Evolutionary conservation across 2,888 invertebrate genomes (phyloP), one percentile per base, ranked within the genome.

Genomic region (Drosophila anomalipes): DNA sequence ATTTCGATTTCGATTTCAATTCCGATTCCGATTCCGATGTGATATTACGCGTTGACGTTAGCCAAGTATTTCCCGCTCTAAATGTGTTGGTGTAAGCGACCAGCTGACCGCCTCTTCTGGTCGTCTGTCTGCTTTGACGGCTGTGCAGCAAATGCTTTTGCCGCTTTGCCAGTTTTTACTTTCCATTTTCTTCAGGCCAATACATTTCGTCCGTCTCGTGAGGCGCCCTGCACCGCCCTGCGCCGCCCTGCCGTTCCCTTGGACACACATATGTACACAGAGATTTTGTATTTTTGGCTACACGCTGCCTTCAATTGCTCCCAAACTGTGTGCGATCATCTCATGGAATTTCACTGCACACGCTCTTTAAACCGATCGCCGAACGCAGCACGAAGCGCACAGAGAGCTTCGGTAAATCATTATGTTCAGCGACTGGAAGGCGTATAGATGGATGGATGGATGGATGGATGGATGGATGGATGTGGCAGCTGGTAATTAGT

Each of bases 61-160:
- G 4, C 33, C 9, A 35, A 63, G 33, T 57, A 39, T 56, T 51
- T 49, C 54, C 56, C 66, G 56, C n/a, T 47, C 22, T 32, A 35
- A 32, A 16, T 47, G 47, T 14, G 9, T 30, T 61, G 10, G 28
- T 51, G 39, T 44, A 41, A 53, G n/a, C 64, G 49, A 56, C 60
- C 56, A 69, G 52, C 52, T 59, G 63, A 47, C 39, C 51, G 75
- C 37, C 52, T 53, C 41, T 47, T 59, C n/a, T 47, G 65, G 54
- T 80, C 88, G 90, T 89, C 86, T 84, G 88, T 74, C 78, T 85
- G 81, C 86, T 32, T 68, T 81, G 90, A 87, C 88, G 88, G 85
- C 70, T 82, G 74, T 85, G 76, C 86, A 85, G 76, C 78, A 76
- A 86, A 86, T 86, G 86, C 80, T 76, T 82, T 77, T 64, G 70